phyloP scores from a whole-genome alignment of 2,888 invertebrate species.

The Tromatobia lineatoria region DNA sequence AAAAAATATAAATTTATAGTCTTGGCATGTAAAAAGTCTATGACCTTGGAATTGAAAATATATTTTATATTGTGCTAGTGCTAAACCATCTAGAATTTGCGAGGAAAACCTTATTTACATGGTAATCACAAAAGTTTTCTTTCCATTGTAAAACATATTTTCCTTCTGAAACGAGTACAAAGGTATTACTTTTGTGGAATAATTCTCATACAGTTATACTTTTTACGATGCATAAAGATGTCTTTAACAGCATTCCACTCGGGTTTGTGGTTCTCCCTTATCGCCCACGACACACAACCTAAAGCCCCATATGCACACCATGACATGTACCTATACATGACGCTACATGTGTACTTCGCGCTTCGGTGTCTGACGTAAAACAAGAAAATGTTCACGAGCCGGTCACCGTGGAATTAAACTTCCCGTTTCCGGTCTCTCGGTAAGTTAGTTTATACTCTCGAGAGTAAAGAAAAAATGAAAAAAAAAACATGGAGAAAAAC shows the following conservation, averaged over 20 bases:
- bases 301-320: background rate
- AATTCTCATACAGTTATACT: background rate
- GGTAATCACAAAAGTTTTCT: conserved; percentile 2
- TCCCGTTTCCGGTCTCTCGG: conserved; percentile 75
- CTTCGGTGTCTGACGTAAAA: conserved; percentile 22
- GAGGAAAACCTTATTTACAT: background rate
- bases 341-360: background rate
- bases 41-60: background rate
- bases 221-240: conserved; percentile 28
- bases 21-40: background rate
- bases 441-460: conserved; percentile 71
- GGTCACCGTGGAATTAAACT: conserved; percentile 74
- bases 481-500: background rate
- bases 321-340: background rate
- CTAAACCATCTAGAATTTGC: background rate
- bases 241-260: conserved; percentile 5
- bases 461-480: conserved; percentile 20
- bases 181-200: background rate
- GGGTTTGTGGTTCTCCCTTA: conserved; percentile 30
- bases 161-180: background rate
- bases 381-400: conserved; percentile 50
- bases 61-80: background rate
- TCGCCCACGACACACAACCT: background rate
- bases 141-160: background rate
- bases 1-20: too few species aligned